These are phyloP conservation scores for Bubo bubo DNA, from an alignment of 2,113 vertebrate genomes.

Conservation along the genomic window DNA sequence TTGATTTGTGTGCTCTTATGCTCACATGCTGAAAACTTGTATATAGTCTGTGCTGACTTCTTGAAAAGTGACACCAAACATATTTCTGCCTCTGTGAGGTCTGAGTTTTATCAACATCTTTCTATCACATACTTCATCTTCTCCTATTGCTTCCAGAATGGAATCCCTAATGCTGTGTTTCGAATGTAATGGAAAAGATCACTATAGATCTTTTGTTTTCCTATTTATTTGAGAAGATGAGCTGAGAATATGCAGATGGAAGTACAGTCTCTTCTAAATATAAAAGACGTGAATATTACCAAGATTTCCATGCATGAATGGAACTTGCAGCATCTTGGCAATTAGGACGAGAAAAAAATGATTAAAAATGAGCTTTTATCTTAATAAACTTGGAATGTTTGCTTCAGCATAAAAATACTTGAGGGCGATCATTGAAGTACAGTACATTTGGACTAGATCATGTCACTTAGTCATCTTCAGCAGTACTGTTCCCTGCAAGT, in stretches of 20 bases:
- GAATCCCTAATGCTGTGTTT: background rate
- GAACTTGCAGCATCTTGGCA: background rate
- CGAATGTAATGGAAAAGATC: background rate
- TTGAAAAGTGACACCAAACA: background rate
- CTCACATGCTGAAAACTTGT: background rate
- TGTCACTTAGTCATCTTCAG: background rate
- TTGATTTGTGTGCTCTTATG: background rate
- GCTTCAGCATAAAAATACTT: background rate
- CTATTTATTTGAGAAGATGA: background rate
- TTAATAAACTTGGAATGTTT: background rate
- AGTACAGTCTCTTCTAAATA: background rate
- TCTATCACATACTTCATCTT: background rate
- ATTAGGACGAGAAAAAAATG: background rate
- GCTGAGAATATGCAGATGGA: background rate
- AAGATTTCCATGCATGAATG: background rate
- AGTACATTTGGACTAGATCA: background rate
- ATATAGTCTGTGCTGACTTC: background rate
- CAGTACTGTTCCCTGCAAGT: background rate
- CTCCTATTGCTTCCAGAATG: background rate
- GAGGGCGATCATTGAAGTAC: background rate
- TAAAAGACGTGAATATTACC: background rate
- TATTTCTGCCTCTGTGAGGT: background rate
- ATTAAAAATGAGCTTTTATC: background rate
- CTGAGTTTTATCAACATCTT: background rate
- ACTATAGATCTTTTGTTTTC: background rate